Base-by-base conservation (phyloP, 2,888 invertebrate genomes). In the Papilio demoleus region DNA sequence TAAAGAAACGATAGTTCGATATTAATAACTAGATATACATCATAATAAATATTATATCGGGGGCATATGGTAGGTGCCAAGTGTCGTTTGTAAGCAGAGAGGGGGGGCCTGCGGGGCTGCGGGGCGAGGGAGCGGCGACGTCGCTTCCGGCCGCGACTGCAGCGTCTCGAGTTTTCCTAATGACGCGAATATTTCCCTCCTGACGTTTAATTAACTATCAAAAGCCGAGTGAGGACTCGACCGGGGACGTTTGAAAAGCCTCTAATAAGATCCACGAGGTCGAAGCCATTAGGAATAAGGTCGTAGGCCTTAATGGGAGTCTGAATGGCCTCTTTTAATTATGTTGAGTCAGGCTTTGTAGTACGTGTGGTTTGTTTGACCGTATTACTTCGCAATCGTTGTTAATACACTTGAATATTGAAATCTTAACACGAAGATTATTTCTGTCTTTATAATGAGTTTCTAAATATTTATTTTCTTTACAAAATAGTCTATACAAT, bases 141-240 rank as follows among this genome's bases (percentile, higher is more conserved):
- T 72, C 74, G 79, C 84, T 85, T 87, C 86, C 87, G 85, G 81
- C 79, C 83, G 81, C 80, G 80, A 76, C 82, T 79, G 79, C 84
- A 83, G 79, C 83, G 81, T 81, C 82, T 77, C 79, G 82, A 81
- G 79, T 85, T 81, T 84, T 88, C 84, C 85, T 88, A 90, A 90
- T 88, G 89, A 87, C 85, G 88, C 81, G 87, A 86, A 88, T 88
- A 88, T 88, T 90, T 88, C 87, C 83, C 82, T 81, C 81, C 82
- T 86, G 87, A 88, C 88, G 87, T 87, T 89, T 90, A 89, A 90
- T 90, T 90, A 89, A 87, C 88, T 87, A 88, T 88, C 87, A 87
- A 88, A 88, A 69, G 69, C 68, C 60, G 65, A 59, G 68, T 24
- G 36, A 62, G 62, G 61, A 47, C 59, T 36, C 59, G n/a, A 45